Conservation (phyloP, 64 coral and sea anemone species). For the Stylophora pistillata region DNA sequence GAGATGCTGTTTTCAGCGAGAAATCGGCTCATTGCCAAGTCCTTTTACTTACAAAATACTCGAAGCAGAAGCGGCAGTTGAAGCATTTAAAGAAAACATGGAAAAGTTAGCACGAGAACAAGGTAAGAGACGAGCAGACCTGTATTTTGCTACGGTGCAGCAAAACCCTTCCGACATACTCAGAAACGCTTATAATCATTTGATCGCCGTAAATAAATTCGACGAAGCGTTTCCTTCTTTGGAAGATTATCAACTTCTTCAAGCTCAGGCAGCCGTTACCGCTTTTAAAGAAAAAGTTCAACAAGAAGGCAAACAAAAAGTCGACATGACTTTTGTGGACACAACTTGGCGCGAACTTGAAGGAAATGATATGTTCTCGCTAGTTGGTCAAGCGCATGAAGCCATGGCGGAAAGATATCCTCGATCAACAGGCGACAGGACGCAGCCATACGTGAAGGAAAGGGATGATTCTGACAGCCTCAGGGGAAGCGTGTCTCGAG, state of each 20-base stretch:
- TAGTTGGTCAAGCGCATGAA: conserved; percentile 67
- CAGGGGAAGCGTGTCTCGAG: background rate
- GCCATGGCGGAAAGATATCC: conserved; percentile 81
- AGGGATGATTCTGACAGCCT: background rate
- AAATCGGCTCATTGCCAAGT: conserved; percentile 65
- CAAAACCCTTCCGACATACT: conserved; percentile 72
- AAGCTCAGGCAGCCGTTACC: conserved; percentile 80
- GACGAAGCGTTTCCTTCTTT: conserved; percentile 72
- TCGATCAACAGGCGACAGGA: conserved; percentile 85
- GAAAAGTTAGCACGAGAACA: conserved; percentile 73
- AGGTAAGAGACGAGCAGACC: conserved; percentile 78
- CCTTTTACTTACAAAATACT: conserved; percentile 80
- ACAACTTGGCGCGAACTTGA: conserved; percentile 74
- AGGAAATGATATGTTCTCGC: conserved; percentile 23
- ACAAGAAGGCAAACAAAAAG: conserved; percentile 70
- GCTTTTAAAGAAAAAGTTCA: conserved; percentile 82
- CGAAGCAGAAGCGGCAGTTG: conserved; percentile 78
- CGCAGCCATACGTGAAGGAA: conserved; percentile 73
- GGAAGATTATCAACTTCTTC: conserved; percentile 68
- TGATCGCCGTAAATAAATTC: conserved; percentile 73
- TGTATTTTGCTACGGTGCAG: conserved; percentile 72
- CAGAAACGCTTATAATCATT: conserved; percentile 70
- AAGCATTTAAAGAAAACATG: conserved; percentile 81
- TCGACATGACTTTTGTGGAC: conserved; percentile 77
- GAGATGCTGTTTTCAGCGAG: conserved; percentile 75